phyloP scores from a whole-genome alignment of 92 coral and sea anemone species.

The Palythoa grandis region DNA sequence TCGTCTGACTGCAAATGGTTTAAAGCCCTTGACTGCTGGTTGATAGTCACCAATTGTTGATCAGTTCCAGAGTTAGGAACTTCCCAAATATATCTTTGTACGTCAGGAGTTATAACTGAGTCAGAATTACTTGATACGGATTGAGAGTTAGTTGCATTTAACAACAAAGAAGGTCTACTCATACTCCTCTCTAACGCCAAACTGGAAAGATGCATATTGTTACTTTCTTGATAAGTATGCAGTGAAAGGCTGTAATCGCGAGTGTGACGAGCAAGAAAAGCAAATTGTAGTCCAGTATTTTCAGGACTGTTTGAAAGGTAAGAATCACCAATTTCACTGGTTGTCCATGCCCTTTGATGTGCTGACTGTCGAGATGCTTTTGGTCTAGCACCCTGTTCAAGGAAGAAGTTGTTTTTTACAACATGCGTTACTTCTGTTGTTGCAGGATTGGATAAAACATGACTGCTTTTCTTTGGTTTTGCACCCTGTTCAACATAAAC shows the following conservation, averaged over 20 bases:
- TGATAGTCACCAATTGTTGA: not conserved
- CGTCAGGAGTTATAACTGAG: not conserved
- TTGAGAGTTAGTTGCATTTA: not conserved
- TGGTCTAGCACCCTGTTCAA: slow-evolving; percentile 24
- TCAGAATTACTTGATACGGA: not conserved
- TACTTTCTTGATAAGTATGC: not conserved
- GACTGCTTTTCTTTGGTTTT: not conserved
- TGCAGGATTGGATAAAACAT: not conserved
- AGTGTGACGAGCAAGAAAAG: slow-evolving; percentile 20
- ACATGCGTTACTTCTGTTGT: not conserved
- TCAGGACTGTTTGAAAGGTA: not conserved
- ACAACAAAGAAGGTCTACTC: not conserved
- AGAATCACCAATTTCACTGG: not conserved
- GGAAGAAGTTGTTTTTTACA: not conserved
- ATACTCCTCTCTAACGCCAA: not conserved
- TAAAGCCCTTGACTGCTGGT: not conserved
- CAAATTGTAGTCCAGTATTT: slow-evolving; percentile 2
- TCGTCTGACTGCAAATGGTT: not conserved
- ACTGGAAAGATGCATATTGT: not conserved
- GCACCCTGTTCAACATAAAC: not conserved
- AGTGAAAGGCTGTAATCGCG: slow-evolving; percentile 20
- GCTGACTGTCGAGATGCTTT: not conserved
- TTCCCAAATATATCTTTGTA: not conserved
- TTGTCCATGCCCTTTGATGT: not conserved
- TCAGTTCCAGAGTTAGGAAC: not conserved